A percentile compares a stretch with the other conserved stretches of the same genome.
Evolutionary conservation across 1,140 invertebrate species (phyloP).

Genomic region (Drosophila virilis): DNA sequence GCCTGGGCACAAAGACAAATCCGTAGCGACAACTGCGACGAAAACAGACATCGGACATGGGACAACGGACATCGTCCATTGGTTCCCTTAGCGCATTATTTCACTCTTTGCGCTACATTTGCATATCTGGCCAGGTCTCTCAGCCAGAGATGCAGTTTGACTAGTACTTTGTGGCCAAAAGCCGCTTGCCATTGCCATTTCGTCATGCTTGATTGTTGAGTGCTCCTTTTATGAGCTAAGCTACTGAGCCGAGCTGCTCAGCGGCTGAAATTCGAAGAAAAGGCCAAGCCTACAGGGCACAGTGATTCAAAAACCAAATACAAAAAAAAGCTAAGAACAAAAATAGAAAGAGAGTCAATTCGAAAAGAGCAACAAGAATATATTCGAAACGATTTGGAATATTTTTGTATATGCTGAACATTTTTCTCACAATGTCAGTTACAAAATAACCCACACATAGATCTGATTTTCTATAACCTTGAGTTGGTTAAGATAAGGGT

Average conservation of each 20-base stretch:
- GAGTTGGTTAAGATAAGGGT: no score
- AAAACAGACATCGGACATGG: constrained; percentile 46
- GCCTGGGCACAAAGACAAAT: constrained; percentile 67
- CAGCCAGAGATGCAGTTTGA: constrained; percentile 28
- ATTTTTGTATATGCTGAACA: no score
- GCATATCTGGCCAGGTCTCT: constrained; percentile 40
- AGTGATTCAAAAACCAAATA: constrained; percentile 42
- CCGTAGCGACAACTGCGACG: constrained; percentile 70
- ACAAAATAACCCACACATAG: no score
- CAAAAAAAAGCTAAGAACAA: not conserved
- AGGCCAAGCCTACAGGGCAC: constrained; percentile 44
- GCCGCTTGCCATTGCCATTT: constrained; percentile 71
- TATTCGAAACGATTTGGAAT: not conserved
- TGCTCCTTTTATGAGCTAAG: constrained; percentile 73
- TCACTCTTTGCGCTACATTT: constrained; percentile 61
- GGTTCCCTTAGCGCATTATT: constrained; percentile 66
- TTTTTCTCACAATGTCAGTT: no score
- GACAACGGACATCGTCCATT: constrained; percentile 30
- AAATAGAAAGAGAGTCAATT: not conserved
- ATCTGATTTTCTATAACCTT: no score
- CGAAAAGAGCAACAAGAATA: not conserved
- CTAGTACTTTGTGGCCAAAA: constrained; percentile 45
- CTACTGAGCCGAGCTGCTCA: constrained; percentile 15
- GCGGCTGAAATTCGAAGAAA: constrained; percentile 69
- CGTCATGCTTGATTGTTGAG: constrained; percentile 75